Base-by-base conservation (phyloP, 1,140 invertebrate species). In the Trichonephila inaurata region DNA sequence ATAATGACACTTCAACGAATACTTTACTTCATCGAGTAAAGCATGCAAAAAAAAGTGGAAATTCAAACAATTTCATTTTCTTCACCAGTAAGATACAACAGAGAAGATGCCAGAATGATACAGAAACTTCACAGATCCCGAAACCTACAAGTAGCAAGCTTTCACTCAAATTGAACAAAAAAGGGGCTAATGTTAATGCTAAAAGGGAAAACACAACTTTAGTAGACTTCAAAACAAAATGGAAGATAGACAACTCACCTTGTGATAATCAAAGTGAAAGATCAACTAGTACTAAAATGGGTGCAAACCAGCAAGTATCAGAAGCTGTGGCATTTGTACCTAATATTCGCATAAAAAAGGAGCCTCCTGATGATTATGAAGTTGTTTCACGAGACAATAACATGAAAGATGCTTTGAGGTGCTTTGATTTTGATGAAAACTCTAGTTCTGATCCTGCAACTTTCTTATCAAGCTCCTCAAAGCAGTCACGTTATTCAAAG, bases 11-110 rank as follows among this genome's bases (percentile, higher is more conserved):
- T 33, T 5, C 12, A 77, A 77, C 3, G 4, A 77, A 18, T 33
- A 77, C 28, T 77, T 40, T 16, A 77, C 18, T 28, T 18, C 14
- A 33, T 33, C 28, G 33, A 28, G 24, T 8, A 69, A 69, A 14
- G n/a, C 10, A 40, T 21, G 3, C 18, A 21, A 83, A 83, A 83
- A 40, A 14, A 58, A 61, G 21, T 85, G 16, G 21, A 19, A 33
- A 24, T 85, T 58, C 44, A n/a, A 85, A 85, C 51, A 85, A 85
- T 58, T 83, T 83, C 61, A 58, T n/a, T 61, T 85, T 83, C 40
- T 83, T 85, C 16, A 60, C n/a, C 83, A 85, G 16, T 16, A 85
- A 85, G n/a, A 85, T 19, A 60, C 24, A 58, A 6, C 28, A 69
- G 10, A 85, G 33, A 85, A 85, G 51, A 16, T 33, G 44, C 28